Conservation (phyloP, 2,888 invertebrate genomes). For the Macrosiphum euphorbiae region DNA sequence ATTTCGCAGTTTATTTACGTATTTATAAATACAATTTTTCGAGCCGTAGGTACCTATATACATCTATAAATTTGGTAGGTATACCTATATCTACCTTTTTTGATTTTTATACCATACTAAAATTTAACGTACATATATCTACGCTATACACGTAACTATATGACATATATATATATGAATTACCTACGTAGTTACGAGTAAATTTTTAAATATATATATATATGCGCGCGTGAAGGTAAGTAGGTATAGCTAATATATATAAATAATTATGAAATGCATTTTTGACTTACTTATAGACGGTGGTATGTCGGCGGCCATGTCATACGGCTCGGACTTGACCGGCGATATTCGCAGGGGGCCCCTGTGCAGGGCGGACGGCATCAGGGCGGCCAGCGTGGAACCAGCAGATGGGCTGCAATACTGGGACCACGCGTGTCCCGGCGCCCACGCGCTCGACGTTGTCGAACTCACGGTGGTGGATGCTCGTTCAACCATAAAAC, state of each 20-base stretch:
- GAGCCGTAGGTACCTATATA: no score
- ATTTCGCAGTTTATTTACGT: no score
- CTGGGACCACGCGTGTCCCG: constrained; percentile 66
- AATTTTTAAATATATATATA: no score
- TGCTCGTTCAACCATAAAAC: constrained; percentile 63
- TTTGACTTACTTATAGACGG: constrained; percentile 71
- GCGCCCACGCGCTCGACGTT: constrained; percentile 65
- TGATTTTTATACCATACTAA: neutral
- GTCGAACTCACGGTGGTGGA: constrained; percentile 63
- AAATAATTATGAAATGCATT: neutral
- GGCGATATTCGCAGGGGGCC: constrained; percentile 72
- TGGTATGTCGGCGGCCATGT: constrained; percentile 71
- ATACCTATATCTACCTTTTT: neutral
- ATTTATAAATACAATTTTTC: no score
- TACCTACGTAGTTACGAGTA: neutral
- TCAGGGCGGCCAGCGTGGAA: constrained; percentile 67
- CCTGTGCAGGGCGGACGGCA: constrained; percentile 68
- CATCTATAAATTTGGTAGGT: neutral
- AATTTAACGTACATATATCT: neutral
- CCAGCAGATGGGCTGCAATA: constrained; percentile 66
- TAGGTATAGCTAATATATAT: neutral
- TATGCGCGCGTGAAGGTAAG: neutral
- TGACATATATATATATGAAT: neutral
- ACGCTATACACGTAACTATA: neutral
- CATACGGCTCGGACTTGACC: constrained; percentile 72